Evolutionary conservation across 2,797 vertebrate species (phyloP).

Genomic region (Macropodus opercularis): DNA sequence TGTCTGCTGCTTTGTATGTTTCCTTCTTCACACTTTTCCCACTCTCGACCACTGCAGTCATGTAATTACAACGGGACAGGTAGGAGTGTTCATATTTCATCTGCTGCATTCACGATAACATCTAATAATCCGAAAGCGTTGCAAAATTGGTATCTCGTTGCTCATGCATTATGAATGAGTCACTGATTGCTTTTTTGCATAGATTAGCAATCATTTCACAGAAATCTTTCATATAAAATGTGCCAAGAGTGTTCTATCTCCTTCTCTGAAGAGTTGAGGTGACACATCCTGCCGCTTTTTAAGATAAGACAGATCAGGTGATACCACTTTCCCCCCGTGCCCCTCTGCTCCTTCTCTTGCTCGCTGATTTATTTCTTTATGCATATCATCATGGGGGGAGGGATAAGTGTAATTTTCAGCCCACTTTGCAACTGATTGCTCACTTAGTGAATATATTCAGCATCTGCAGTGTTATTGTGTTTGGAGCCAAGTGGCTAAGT

Average conservation of each 20-base stretch:
- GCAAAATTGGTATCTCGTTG: slow-evolving; percentile 81
- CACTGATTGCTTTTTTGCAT: slow-evolving; percentile 88
- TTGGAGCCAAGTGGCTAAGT: slow-evolving; percentile 68
- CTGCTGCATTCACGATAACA: slow-evolving; percentile 83
- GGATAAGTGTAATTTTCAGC: slow-evolving; percentile 77
- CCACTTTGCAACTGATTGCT: slow-evolving; percentile 81
- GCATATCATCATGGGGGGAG: slow-evolving; percentile 75
- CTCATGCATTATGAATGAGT: slow-evolving; percentile 88
- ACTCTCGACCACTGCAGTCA: slow-evolving; percentile 68
- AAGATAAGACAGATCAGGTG: slow-evolving; percentile 79
- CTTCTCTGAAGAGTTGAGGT: slow-evolving; percentile 75
- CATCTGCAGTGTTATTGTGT: slow-evolving; percentile 74
- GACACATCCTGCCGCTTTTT: slow-evolving; percentile 74
- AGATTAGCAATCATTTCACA: slow-evolving; percentile 89
- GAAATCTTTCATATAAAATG: slow-evolving; percentile 80
- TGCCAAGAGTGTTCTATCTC: slow-evolving; percentile 72
- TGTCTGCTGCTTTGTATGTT: slow-evolving; percentile 51
- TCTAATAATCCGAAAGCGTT: slow-evolving; percentile 86
- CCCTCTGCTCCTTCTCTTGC: slow-evolving; percentile 61
- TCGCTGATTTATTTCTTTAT: slow-evolving; percentile 77
- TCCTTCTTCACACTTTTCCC: slow-evolving; percentile 42
- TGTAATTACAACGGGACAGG: slow-evolving; percentile 83
- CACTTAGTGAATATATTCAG: slow-evolving; percentile 80
- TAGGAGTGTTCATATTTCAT: slow-evolving; percentile 85
- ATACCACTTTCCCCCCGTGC: slow-evolving; percentile 66